Conservation (phyloP, 1,140 invertebrate genomes). For the Drosophila mauritiana region DNA sequence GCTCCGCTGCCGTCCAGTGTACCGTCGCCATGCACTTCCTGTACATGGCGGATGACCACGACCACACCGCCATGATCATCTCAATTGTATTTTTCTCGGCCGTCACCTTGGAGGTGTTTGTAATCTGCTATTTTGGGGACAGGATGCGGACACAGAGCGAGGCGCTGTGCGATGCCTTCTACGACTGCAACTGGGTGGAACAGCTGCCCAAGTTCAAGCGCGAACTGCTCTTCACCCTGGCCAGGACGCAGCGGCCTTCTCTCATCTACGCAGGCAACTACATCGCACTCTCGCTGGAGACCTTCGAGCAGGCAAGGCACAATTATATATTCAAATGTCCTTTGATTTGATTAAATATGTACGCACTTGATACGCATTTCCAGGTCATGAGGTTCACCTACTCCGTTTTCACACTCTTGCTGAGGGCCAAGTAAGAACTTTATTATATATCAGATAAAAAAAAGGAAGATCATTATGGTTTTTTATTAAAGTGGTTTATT, state of each 20-base stretch:
- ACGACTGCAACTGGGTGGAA: slow-evolving; percentile 71
- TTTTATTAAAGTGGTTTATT: slow-evolving; percentile 5
- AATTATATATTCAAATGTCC: background rate
- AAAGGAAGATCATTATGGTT: background rate
- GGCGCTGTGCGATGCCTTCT: slow-evolving; percentile 67
- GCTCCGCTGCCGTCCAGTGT: slow-evolving; percentile 71
- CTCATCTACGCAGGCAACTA: slow-evolving; percentile 63
- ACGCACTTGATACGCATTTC: background rate
- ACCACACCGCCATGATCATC: slow-evolving; percentile 59
- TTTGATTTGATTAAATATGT: background rate
- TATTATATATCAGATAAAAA: background rate
- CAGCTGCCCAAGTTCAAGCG: slow-evolving; percentile 56
- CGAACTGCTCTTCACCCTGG: slow-evolving; percentile 57
- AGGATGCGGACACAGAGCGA: slow-evolving; percentile 60
- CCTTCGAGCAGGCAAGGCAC: slow-evolving; percentile 54
- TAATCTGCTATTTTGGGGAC: slow-evolving; percentile 76
- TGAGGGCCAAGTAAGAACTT: slow-evolving; percentile 31
- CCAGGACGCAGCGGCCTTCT: slow-evolving; percentile 44
- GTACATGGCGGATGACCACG: slow-evolving; percentile 58
- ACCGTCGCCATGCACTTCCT: slow-evolving; percentile 72
- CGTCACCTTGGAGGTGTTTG: slow-evolving; percentile 71
- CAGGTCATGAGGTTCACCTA: slow-evolving; percentile 64
- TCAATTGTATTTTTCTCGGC: slow-evolving; percentile 72
- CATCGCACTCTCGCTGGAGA: slow-evolving; percentile 65
- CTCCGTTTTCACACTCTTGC: slow-evolving; percentile 62